Evolutionary conservation across 2,113 vertebrate species (phyloP).

Genomic region (Anser cygnoides): DNA sequence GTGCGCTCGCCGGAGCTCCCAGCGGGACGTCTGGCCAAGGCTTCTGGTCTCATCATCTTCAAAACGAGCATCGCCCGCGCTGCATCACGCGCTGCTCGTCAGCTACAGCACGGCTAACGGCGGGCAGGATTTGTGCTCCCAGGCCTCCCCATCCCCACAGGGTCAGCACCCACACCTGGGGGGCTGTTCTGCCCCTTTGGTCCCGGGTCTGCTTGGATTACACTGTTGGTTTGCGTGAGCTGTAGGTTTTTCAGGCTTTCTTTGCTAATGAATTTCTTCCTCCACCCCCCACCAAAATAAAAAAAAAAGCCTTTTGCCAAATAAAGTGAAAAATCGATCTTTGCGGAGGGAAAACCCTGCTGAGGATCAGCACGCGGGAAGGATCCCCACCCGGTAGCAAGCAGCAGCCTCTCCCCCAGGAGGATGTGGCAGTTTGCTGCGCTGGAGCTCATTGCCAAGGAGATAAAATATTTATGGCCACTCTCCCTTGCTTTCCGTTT

Average conservation of each 20-base stretch:
- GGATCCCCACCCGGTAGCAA: fast-evolving
- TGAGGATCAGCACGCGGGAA: neutral
- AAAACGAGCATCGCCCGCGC: neutral
- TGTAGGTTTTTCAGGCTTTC: neutral
- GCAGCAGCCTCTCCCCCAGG: neutral
- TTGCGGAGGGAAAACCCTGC: neutral
- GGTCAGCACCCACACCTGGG: neutral
- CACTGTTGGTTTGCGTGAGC: neutral
- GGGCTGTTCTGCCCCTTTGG: neutral
- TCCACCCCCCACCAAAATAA: neutral
- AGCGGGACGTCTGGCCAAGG: fast-evolving
- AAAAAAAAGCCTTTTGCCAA: neutral
- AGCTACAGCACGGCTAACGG: neutral
- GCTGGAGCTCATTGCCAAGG: slow-evolving; percentile 17
- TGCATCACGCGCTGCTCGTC: neutral
- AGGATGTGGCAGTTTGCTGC: slow-evolving; percentile 15
- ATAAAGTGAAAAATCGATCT: neutral
- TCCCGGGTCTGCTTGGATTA: neutral
- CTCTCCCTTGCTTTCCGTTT: neutral
- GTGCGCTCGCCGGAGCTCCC: neutral
- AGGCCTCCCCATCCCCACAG: neutral
- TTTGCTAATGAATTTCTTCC: neutral
- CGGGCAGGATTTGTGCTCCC: neutral
- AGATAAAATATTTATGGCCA: slow-evolving; percentile 57
- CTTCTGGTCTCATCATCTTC: neutral